Evolutionary conservation across 1,140 invertebrate genomes (phyloP), one percentile per base, ranked within the genome.

Genomic region (Thaumatotibia leucotreta): DNA sequence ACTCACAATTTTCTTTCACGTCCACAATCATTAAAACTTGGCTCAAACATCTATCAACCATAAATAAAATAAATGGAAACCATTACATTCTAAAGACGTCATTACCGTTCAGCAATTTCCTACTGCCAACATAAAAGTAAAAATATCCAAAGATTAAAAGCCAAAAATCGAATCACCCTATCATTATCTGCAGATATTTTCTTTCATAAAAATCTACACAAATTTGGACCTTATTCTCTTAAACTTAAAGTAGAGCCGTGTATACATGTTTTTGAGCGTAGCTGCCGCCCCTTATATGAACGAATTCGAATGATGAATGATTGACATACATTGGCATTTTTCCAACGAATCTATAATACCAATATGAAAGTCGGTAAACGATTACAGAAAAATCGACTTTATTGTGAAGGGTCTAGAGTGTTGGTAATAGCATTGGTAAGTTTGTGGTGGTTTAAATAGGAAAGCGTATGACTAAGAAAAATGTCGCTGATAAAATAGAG

Each of bases 271-370:
- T 45, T 17, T 45, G 39, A 45, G 2, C 14, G 27, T 17, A 14
- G 11, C 11, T 27, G 29, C 52, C 52, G 11, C 52, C 52, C 23
- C 24, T 27, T 58, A 17, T 58, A 58, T 58, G 29, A 58, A n/a
- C 23, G 14, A 58, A 31, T 58, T 24, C 0, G 11, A 58, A 58
- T 58, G 52, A 58, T 58, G 52, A 58, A 58, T 58, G 52, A 31
- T 58, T 58, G 52, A 58, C 52, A 54, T 54, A 54, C n/a, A 58
- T 58, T 58, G 52, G 52, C 52, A 27, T 58, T 27, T 58, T 29
- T 27, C 52, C 52, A 58, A 58, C 52, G n/a, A 58, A 29, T 58
- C 4, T 58, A 54, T 54, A 27, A 10, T 24, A 54, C 50, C 22
- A 14, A 54, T 54, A 27, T 54, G 9, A 24, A 58, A 58, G 4